phyloP scores from a whole-genome alignment of 64 coral and sea anemone genomes.

The Actinia equina region DNA sequence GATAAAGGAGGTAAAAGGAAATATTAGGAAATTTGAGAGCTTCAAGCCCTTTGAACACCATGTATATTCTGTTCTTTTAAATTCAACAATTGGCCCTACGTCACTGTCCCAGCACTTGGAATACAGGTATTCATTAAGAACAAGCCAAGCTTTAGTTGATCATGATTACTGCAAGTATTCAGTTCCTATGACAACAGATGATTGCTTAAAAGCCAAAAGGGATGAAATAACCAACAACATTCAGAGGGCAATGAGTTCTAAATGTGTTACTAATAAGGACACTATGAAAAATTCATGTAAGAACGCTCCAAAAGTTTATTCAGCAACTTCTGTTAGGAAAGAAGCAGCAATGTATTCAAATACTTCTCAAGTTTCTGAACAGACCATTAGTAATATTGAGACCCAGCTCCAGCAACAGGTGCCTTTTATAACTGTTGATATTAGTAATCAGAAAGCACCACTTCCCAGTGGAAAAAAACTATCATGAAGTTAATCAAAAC shows the following conservation, averaged over 20 bases:
- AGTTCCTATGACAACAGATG: constrained; percentile 26
- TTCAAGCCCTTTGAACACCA: too few relatives aligned
- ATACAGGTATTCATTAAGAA: too few relatives aligned
- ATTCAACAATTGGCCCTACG: too few relatives aligned
- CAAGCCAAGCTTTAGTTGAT: too few relatives aligned
- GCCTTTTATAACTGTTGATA: constrained; percentile 16
- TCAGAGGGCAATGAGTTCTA: constrained; percentile 24
- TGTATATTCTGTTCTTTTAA: too few relatives aligned
- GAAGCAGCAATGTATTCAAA: constrained; percentile 23
- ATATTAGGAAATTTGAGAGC: too few relatives aligned
- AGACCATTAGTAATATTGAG: constrained; percentile 25
- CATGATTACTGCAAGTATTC: too few relatives aligned
- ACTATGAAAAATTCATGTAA: constrained; percentile 25
- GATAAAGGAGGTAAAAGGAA: too few relatives aligned
- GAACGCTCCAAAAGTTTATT: constrained; percentile 22
- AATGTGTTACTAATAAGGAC: constrained; percentile 36
- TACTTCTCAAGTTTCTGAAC: constrained; percentile 27
- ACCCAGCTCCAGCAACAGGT: constrained; percentile 32
- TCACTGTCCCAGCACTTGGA: too few relatives aligned
- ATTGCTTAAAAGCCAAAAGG: constrained; percentile 16
- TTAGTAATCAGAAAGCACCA: constrained; percentile 38
- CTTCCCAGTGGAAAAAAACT: constrained; percentile 25
- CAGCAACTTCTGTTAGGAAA: constrained; percentile 24
- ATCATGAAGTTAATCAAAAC: constrained; percentile 50
- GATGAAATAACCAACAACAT: constrained; percentile 43